These are phyloP conservation scores for Nibea albiflora DNA, from an alignment of 2,113 vertebrate genomes.

Conservation along the genomic window DNA sequence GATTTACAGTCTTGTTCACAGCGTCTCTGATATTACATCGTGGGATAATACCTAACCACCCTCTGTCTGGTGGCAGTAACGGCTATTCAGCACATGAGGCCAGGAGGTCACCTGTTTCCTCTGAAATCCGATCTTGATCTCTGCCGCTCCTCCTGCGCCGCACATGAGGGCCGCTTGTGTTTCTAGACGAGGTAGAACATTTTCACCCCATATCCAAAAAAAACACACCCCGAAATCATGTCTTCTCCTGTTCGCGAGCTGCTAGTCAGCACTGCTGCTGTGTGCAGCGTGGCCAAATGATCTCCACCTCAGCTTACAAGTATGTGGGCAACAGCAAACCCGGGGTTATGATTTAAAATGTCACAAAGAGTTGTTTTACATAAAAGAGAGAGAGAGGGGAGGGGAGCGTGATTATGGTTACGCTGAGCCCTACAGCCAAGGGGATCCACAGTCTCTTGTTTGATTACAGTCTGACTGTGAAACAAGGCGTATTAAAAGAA, in stretches of 20 bases:
- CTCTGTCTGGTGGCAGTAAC: conserved; percentile 50
- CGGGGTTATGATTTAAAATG: conserved; percentile 70
- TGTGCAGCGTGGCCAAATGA: conserved; percentile 25
- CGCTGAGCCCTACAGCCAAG: conserved; percentile 65
- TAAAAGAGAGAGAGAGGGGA: conserved; percentile 37
- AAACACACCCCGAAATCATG: conserved; percentile 4
- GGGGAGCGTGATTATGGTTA: conserved; percentile 61
- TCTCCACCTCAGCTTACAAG: conserved; percentile 48
- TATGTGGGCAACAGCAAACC: conserved; percentile 54
- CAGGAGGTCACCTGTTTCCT: conserved; percentile 61
- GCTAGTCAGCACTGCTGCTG: conserved; percentile 28
- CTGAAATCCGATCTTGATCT: conserved; percentile 60
- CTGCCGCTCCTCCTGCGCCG: conserved; percentile 20
- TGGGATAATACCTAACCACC: conserved; percentile 45
- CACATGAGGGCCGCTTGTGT: conserved; percentile 41
- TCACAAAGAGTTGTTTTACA: conserved; percentile 74
- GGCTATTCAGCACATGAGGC: conserved; percentile 40
- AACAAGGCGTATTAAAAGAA: conserved; percentile 76
- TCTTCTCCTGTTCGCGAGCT: conserved; percentile 29
- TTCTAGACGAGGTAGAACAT: conserved; percentile 12
- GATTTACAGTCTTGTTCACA: conserved; percentile 65
- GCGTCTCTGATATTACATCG: conserved; percentile 50
- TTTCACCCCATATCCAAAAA: conserved; percentile 41
- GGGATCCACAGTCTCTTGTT: conserved; percentile 74
- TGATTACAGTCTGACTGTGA: conserved; percentile 76